Evolutionary conservation across 1,140 invertebrate species (phyloP).

Genomic region (Zaprionus vittiger): DNA sequence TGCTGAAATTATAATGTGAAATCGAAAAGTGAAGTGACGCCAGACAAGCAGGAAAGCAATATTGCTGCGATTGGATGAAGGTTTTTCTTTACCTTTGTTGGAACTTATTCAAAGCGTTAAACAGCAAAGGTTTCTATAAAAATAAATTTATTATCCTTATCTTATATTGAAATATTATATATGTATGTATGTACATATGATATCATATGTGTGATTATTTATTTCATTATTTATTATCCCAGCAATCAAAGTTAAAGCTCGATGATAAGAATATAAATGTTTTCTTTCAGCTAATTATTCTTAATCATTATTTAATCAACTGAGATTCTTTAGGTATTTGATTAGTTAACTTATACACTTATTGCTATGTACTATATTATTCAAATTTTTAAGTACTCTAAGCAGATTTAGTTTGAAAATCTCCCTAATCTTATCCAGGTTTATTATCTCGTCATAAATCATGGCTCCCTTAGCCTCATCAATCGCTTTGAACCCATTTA

Average conservation of each 20-base stretch:
- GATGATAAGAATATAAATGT: no score
- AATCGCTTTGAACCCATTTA: conserved; percentile 34
- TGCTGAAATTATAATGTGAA: conserved; percentile 6
- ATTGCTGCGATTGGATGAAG: background rate
- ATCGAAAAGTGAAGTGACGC: background rate
- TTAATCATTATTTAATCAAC: no score
- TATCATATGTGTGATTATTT: no score
- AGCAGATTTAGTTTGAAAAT: background rate
- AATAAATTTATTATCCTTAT: background rate
- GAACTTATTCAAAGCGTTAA: background rate
- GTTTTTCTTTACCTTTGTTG: background rate
- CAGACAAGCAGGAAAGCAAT: background rate
- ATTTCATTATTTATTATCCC: no score
- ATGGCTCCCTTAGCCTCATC: conserved; percentile 13
- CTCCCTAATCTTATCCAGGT: background rate
- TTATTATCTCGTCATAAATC: conserved; percentile 8
- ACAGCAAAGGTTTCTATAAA: background rate
- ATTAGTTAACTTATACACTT: no score
- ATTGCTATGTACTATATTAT: background rate
- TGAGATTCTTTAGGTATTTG: no score
- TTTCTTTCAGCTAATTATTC: no score
- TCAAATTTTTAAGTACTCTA: background rate
- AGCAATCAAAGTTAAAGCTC: no score
- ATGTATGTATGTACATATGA: no score
- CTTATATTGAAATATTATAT: no score